Percentiles rank a stretch among this genome's conserved stretches.
Evolutionary conservation across 2,113 vertebrate genomes (phyloP).

Genomic region (Fregetta grallaria): DNA sequence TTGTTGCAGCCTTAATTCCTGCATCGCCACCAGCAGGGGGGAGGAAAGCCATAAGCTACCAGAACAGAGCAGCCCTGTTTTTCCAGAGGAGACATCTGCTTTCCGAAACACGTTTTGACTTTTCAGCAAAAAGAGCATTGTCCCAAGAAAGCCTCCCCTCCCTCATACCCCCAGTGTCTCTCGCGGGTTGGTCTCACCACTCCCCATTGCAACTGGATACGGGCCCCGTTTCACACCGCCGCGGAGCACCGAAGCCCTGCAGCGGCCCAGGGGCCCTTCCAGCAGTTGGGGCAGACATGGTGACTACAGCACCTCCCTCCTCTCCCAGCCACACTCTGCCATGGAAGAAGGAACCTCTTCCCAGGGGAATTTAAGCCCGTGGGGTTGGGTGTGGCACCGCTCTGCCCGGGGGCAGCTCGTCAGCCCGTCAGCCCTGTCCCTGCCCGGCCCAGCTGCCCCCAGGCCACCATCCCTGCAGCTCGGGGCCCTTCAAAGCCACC

Average conservation of each 20-base stretch:
- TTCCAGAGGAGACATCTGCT: background rate
- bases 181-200: too few species aligned
- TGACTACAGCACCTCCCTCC: background rate
- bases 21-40: background rate
- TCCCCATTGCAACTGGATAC: fast-evolving
- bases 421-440: background rate
- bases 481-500: background rate
- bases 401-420: background rate
- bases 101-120: background rate
- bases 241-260: fast-evolving
- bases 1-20: background rate
- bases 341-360: fast-evolving
- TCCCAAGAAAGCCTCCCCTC: background rate
- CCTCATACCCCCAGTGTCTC: too few species aligned
- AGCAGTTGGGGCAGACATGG: fast-evolving
- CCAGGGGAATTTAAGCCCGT: background rate
- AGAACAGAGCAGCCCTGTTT: background rate
- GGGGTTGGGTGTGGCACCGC: background rate
- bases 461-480: background rate
- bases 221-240: fast-evolving
- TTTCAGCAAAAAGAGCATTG: background rate
- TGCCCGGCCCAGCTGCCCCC: background rate
- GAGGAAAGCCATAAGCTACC: background rate
- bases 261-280: fast-evolving
- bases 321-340: fast-evolving